phyloP scores from a whole-genome alignment of 2,797 vertebrate species.

The Vipera latastei region DNA sequence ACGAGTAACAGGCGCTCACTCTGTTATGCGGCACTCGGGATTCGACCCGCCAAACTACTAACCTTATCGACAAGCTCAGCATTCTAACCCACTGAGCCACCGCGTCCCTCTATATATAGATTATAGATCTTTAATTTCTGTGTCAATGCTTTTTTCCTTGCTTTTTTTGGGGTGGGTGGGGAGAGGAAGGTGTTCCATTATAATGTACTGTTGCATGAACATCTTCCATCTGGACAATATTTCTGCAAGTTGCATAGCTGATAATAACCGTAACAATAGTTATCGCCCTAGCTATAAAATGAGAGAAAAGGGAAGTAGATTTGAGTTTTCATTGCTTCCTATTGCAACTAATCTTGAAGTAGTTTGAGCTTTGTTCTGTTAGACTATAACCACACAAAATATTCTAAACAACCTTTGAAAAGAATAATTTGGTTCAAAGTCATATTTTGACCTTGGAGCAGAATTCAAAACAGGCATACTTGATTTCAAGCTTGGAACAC shows the following conservation, averaged over 20 bases:
- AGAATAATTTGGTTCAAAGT: background rate
- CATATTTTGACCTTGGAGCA: background rate
- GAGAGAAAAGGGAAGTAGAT: background rate
- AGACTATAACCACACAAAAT: background rate
- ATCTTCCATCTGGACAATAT: background rate
- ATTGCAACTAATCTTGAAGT: background rate
- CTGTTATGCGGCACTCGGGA: too few species aligned
- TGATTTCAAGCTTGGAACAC: background rate
- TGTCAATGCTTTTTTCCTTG: background rate
- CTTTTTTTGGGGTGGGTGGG: background rate
- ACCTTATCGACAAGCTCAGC: too few species aligned
- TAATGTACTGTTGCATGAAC: background rate
- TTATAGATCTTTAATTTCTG: background rate
- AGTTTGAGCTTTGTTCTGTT: background rate
- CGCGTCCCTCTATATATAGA: too few species aligned
- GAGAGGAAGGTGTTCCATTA: background rate
- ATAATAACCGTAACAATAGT: background rate
- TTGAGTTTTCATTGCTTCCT: background rate
- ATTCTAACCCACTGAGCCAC: too few species aligned
- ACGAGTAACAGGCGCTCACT: too few species aligned
- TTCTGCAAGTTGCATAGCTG: background rate
- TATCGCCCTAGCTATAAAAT: background rate
- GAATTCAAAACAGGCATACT: background rate
- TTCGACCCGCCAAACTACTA: too few species aligned
- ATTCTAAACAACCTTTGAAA: background rate